phyloP scores from a whole-genome alignment of 2,888 invertebrate species.

The Dendrolimus houi region DNA sequence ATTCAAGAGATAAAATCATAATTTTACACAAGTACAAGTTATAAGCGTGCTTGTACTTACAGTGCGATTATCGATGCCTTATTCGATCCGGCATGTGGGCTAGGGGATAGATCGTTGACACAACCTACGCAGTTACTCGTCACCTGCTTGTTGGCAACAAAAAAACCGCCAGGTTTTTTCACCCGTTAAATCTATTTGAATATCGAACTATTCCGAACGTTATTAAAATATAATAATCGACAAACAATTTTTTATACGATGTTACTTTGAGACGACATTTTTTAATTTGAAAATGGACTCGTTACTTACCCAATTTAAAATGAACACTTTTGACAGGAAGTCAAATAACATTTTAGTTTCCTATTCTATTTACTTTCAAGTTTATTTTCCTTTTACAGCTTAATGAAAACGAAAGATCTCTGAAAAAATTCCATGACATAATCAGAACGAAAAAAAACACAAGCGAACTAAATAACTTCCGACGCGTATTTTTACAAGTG shows the following conservation, averaged over 20 bases:
- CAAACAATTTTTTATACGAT: constrained; percentile 1
- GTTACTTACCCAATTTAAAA: no score
- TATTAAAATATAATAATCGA: neutral
- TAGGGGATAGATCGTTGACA: constrained; percentile 73
- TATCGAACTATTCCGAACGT: constrained; percentile 2
- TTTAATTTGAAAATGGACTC: constrained; percentile 15
- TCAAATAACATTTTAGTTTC: constrained; percentile 4
- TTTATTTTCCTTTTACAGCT: constrained; percentile 47
- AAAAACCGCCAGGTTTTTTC: constrained; percentile 44
- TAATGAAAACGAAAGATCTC: constrained; percentile 67
- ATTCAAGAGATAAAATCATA: no score
- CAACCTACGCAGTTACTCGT: constrained; percentile 58
- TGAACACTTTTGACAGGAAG: no score
- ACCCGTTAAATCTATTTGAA: constrained; percentile 41
- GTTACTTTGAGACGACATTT: constrained; percentile 34
- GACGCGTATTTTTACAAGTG: constrained; percentile 70
- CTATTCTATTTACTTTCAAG: constrained; percentile 5
- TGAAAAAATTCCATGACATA: constrained; percentile 66
- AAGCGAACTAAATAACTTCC: constrained; percentile 19
- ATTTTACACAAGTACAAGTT: constrained; percentile 12
- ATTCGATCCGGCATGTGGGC: constrained; percentile 72
- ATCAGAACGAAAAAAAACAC: constrained; percentile 25
- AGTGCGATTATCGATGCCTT: constrained; percentile 69
- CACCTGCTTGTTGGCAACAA: constrained; percentile 66
- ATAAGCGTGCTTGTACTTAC: constrained; percentile 38